Conservation (phyloP, 1,140 invertebrate genomes). For the Notospermus geniculatus region DNA sequence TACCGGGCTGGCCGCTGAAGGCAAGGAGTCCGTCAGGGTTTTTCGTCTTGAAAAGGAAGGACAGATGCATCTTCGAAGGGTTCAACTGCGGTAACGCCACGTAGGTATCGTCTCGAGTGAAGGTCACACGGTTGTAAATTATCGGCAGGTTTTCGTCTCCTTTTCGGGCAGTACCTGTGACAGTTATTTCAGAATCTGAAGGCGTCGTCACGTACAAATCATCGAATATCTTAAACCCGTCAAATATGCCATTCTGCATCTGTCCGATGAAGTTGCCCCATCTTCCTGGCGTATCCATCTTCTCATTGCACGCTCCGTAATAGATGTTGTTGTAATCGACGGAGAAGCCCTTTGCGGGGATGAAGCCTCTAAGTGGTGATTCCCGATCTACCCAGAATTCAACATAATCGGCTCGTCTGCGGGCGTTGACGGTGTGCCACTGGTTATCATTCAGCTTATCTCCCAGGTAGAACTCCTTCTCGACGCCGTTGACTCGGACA, state of each 20-base stretch:
- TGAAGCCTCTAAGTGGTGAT: constrained; percentile 22
- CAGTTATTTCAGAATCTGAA: not conserved
- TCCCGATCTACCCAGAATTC: constrained; percentile 44
- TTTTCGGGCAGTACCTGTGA: not conserved
- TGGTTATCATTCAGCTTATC: constrained; percentile 42
- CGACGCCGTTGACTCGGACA: constrained; percentile 33
- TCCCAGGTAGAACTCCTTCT: constrained; percentile 19
- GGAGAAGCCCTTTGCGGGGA: constrained; percentile 29
- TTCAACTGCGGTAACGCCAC: constrained; percentile 32
- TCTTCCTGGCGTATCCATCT: constrained; percentile 9
- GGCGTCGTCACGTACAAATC: constrained; percentile 9
- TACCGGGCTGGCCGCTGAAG: constrained; percentile 88
- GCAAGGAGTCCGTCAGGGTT: constrained; percentile 77
- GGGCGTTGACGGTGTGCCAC: constrained; percentile 50
- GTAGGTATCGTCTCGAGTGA: constrained; percentile 29
- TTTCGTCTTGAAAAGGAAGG: constrained; percentile 56
- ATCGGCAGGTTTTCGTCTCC: constrained; percentile 20
- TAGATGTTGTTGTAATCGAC: constrained; percentile 28
- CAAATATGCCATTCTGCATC: constrained; percentile 40
- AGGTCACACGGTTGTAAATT: constrained; percentile 37
- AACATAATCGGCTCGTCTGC: constrained; percentile 40
- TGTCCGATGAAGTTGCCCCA: constrained; percentile 36
- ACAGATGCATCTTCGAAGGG: constrained; percentile 26
- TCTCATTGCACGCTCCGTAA: constrained; percentile 20
- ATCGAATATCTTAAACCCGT: constrained; percentile 32